These are phyloP conservation scores for Formica aserva DNA, from an alignment of 2,888 invertebrate species.

Conservation along the genomic window DNA sequence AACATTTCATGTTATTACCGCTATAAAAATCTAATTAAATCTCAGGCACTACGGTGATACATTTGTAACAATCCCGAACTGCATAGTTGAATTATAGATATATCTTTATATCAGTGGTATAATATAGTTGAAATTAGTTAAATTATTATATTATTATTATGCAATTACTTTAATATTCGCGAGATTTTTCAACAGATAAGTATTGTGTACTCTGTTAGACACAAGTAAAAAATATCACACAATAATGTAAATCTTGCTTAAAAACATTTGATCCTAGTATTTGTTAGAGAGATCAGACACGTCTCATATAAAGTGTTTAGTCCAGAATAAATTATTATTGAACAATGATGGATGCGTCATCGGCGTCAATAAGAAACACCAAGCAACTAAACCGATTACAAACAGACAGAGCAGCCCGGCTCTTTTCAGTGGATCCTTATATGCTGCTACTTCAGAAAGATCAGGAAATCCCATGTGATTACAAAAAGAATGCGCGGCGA, in stretches of 20 bases:
- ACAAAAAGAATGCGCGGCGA: constrained; percentile 97
- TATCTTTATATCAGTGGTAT: background rate
- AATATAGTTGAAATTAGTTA: constrained; percentile 24
- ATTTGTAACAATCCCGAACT: constrained; percentile 56
- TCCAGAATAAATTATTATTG: constrained; percentile 88
- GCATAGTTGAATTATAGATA: constrained; percentile 39
- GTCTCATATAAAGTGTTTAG: constrained; percentile 75
- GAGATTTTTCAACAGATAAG: constrained; percentile 6
- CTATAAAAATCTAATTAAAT: constrained; percentile 61
- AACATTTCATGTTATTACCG: constrained; percentile 47
- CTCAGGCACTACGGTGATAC: constrained; percentile 70
- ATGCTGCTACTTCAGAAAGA: constrained; percentile 90
- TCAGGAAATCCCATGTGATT: constrained; percentile 99
- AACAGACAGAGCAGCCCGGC: constrained; percentile 89
- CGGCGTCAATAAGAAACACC: constrained; percentile 92
- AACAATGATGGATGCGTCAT: constrained; percentile 91
- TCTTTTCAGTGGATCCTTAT: constrained; percentile 88
- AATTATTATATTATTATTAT: background rate
- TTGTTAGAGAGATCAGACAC: constrained; percentile 13
- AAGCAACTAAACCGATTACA: constrained; percentile 91
- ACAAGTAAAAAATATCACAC: constrained; percentile 56
- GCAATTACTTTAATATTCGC: background rate
- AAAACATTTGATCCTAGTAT: constrained; percentile 49
- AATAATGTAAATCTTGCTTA: constrained; percentile 50
- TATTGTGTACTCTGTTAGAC: constrained; percentile 34